These are phyloP conservation scores for Terrapene triunguis DNA, from an alignment of 2,113 vertebrate species.

Conservation along the genomic window DNA sequence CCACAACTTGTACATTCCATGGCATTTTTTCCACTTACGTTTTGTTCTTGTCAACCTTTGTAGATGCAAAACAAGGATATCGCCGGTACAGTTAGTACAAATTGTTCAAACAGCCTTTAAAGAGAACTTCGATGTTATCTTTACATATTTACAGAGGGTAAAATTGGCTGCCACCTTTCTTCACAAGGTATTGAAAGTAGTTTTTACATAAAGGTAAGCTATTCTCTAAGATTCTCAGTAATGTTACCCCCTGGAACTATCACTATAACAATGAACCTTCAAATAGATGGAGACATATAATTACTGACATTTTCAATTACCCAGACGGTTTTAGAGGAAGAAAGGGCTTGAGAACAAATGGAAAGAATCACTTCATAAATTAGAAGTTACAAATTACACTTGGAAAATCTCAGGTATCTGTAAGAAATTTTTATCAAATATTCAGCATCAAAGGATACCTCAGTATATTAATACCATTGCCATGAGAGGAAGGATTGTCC, in stretches of 20 bases:
- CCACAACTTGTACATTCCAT: not conserved
- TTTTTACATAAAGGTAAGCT: slow-evolving; percentile 64
- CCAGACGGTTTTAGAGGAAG: not conserved
- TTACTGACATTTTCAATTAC: slow-evolving; percentile 64
- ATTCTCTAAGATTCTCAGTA: slow-evolving; percentile 63
- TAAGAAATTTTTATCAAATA: not conserved
- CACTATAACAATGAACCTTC: slow-evolving; percentile 64
- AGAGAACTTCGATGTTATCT: slow-evolving; percentile 50
- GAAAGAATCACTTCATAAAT: slow-evolving; percentile 16
- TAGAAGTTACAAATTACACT: slow-evolving; percentile 13
- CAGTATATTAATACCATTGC: not conserved
- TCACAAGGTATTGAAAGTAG: slow-evolving; percentile 52
- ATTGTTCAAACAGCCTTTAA: slow-evolving; percentile 9
- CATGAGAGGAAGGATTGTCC: not conserved
- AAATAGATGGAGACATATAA: slow-evolving; percentile 62
- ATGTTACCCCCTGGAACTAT: slow-evolving; percentile 51
- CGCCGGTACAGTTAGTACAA: not conserved
- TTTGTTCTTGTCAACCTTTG: not conserved
- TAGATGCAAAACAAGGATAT: not conserved
- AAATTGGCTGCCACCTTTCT: slow-evolving; percentile 40
- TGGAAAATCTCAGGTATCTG: not conserved
- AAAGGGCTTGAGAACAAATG: slow-evolving; percentile 42
- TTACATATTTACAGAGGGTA: slow-evolving; percentile 55
- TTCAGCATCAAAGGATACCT: not conserved
- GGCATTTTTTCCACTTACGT: not conserved